Evolutionary conservation across 2,888 invertebrate species (phyloP).

Genomic region (Microplitis manilae): DNA sequence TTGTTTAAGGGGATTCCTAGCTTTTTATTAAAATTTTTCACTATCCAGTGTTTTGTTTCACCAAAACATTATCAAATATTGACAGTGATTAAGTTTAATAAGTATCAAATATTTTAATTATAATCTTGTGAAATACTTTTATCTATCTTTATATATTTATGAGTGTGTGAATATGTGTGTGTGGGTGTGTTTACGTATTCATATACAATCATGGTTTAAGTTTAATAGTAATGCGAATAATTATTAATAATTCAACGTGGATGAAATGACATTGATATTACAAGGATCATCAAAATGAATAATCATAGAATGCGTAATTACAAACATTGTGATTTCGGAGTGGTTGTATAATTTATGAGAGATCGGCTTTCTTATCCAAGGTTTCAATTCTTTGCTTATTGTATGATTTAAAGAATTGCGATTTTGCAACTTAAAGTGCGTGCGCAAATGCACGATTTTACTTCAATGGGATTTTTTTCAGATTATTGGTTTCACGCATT

Average conservation of each 20-base stretch:
- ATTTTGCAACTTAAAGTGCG: not conserved
- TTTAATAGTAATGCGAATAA: too few relatives aligned
- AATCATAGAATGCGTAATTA: not conserved
- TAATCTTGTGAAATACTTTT: too few relatives aligned
- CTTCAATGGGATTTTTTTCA: not conserved
- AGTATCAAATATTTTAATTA: too few relatives aligned
- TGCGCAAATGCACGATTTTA: not conserved
- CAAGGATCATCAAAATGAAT: not conserved
- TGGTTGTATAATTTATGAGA: not conserved
- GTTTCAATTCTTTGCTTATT: not conserved
- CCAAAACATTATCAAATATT: too few relatives aligned
- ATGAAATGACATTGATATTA: not conserved
- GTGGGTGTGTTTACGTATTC: too few relatives aligned
- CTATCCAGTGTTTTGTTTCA: not conserved
- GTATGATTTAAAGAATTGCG: not conserved
- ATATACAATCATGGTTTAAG: too few relatives aligned
- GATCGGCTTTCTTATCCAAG: not conserved
- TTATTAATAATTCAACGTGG: too few relatives aligned
- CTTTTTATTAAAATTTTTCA: slow-evolving; percentile 1
- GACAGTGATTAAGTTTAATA: too few relatives aligned
- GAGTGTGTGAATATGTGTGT: too few relatives aligned
- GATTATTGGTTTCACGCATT: not conserved
- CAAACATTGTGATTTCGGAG: not conserved
- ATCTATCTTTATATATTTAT: too few relatives aligned
- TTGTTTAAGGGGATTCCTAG: not conserved